Conservation (phyloP, 2,888 invertebrate genomes). For the Isoperla grammatica region DNA sequence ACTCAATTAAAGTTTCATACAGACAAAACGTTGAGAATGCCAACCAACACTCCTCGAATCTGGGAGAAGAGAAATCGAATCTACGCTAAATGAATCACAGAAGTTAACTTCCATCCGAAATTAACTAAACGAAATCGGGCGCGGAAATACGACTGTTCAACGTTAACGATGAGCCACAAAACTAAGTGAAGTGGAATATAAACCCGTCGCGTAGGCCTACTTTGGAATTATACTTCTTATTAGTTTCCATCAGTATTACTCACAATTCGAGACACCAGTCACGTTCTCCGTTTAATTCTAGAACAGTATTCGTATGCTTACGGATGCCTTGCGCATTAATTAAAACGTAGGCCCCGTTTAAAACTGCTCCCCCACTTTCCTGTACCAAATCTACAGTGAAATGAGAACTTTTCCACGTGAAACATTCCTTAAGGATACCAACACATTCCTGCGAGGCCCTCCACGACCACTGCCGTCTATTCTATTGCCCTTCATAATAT, state of each 20-base stretch:
- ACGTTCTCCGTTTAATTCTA: constrained; percentile 23
- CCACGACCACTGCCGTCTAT: too few relatives aligned
- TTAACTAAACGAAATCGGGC: constrained; percentile 14
- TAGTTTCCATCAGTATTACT: constrained; percentile 21
- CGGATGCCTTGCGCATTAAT: constrained; percentile 22
- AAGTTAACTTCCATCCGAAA: constrained; percentile 9
- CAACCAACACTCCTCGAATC: too few relatives aligned
- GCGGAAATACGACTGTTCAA: not conserved
- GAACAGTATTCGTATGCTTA: constrained; percentile 24
- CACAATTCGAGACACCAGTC: constrained; percentile 17
- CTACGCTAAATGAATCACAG: constrained; percentile 13
- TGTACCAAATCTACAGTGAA: constrained; percentile 26
- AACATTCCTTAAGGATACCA: constrained; percentile 6
- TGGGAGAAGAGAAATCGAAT: not conserved
- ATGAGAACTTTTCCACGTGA: constrained; percentile 20
- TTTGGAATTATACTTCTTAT: constrained; percentile 20
- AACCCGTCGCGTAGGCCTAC: not conserved
- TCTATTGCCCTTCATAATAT: too few relatives aligned
- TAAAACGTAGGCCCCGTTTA: constrained; percentile 22
- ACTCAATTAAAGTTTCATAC: constrained; percentile 15
- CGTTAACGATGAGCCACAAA: constrained; percentile 7
- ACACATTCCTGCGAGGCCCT: constrained; percentile 2
- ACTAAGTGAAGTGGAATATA: constrained; percentile 8
- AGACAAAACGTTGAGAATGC: constrained; percentile 5
- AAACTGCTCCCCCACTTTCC: constrained; percentile 9